phyloP scores from a whole-genome alignment of 2,888 invertebrate species.

The Ecdyonurus torrentis region DNA sequence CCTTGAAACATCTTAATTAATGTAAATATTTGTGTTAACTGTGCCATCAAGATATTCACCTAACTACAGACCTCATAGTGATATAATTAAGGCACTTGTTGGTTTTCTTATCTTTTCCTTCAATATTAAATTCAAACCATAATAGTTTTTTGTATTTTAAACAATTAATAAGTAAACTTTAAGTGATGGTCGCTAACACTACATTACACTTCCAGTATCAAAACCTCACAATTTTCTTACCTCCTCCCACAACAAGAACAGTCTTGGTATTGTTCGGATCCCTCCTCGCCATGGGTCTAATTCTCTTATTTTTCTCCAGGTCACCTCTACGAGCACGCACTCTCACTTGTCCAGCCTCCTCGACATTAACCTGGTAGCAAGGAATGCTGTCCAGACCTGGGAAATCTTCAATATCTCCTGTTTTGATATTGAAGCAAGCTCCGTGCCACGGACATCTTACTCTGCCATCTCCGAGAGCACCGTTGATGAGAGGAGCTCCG shows the following conservation, averaged over 20 bases:
- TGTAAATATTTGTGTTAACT: no score
- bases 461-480: slow-evolving; percentile 66
- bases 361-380: slow-evolving; percentile 56
- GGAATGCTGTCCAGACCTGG: slow-evolving; percentile 89
- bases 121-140: no score
- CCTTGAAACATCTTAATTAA: no score
- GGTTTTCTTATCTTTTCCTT: no score
- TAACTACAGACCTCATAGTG: no score
- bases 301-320: slow-evolving; percentile 38
- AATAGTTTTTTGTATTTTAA: no score
- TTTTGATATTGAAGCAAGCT: slow-evolving; percentile 77
- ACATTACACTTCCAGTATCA: no score
- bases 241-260: slow-evolving; percentile 71
- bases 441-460: slow-evolving; percentile 95
- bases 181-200: no score
- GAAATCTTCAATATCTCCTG: slow-evolving; percentile 90
- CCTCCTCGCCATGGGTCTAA: slow-evolving; percentile 40
- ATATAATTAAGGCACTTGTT: no score
- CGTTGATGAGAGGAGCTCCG: slow-evolving; percentile 71
- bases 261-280: slow-evolving; percentile 30
- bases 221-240: no score
- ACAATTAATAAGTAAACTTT: no score
- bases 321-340: slow-evolving; percentile 46
- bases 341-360: slow-evolving; percentile 50
- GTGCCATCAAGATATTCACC: no score